Percentiles rank a stretch among this genome's conserved stretches.
phyloP scores from a whole-genome alignment of 2,888 invertebrate species.

The Drosophila melanosoma region DNA sequence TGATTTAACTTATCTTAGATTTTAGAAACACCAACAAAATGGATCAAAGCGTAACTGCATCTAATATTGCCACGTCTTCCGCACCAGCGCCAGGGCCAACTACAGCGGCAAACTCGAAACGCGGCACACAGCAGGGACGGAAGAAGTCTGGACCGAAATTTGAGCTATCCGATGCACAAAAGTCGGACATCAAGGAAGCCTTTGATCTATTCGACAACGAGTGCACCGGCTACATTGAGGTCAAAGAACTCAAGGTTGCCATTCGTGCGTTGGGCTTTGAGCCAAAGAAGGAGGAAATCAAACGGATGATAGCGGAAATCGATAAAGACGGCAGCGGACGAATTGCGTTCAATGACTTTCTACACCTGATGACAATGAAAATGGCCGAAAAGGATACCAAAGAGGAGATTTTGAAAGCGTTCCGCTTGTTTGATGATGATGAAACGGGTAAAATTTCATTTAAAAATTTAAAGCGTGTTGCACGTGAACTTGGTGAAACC shows the following conservation, averaged over 20 bases:
- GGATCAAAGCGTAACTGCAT: conserved; percentile 55
- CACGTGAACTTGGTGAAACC: conserved; percentile 97
- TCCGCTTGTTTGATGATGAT: conserved; percentile 98
- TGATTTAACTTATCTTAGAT: conserved; percentile 43
- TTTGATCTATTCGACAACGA: conserved; percentile 97
- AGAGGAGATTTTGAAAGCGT: conserved; percentile 99
- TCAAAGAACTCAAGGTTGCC: conserved; percentile 97
- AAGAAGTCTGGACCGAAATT: conserved; percentile 91
- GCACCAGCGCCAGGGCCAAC: conserved; percentile 26
- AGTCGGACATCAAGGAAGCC: conserved; percentile 96
- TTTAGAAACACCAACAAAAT: conserved; percentile 42
- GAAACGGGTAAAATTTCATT: conserved; percentile 98
- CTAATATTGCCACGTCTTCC: conserved; percentile 26
- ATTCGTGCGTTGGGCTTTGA: conserved; percentile 98
- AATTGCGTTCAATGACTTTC: conserved; percentile 94
- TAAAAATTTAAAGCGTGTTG: conserved; percentile 97
- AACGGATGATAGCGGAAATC: conserved; percentile 95
- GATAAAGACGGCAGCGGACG: conserved; percentile 94
- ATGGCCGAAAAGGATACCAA: conserved; percentile 98
- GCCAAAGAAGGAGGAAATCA: conserved; percentile 98
- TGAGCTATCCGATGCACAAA: conserved; percentile 95
- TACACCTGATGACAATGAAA: conserved; percentile 94
- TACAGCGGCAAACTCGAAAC: conserved; percentile 48
- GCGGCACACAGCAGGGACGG: conserved; percentile 82
- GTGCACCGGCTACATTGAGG: conserved; percentile 94